phyloP scores from a whole-genome alignment of 2,113 vertebrate species.

The Heterotilapia buettikoferi region DNA sequence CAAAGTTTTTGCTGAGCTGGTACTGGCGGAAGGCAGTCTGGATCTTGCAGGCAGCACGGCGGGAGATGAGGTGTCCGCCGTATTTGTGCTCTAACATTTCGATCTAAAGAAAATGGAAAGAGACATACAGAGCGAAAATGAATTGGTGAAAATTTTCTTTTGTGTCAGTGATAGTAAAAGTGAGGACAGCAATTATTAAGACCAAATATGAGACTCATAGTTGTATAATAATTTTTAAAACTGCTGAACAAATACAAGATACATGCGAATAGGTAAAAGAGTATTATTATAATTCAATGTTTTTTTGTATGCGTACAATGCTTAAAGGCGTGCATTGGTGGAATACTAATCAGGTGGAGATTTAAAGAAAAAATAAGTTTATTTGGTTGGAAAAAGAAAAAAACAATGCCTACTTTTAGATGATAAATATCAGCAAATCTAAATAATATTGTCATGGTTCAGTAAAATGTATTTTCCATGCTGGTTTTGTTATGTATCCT shows the following conservation, averaged over 20 bases:
- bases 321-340: neutral
- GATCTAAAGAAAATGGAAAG: conserved; percentile 72
- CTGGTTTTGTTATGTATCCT: neutral
- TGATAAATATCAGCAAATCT: neutral
- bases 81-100: conserved; percentile 99
- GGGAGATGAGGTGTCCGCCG: conserved; percentile 93
- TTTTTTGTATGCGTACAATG: neutral
- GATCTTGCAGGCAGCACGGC: conserved; percentile 95
- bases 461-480: neutral
- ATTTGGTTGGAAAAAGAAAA: neutral
- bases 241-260: neutral
- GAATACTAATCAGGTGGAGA: neutral
- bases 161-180: neutral
- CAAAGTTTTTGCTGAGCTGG: conserved; percentile 99
- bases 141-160: neutral
- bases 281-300: neutral
- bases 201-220: neutral
- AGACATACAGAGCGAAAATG: neutral
- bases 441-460: neutral
- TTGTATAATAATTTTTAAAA: neutral
- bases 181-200: neutral
- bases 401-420: neutral
- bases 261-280: neutral
- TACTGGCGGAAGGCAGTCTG: conserved; percentile 99
- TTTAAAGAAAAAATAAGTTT: neutral